phyloP scores from a whole-genome alignment of 2,113 vertebrate species.

The Telmatochromis bifrenatus region DNA sequence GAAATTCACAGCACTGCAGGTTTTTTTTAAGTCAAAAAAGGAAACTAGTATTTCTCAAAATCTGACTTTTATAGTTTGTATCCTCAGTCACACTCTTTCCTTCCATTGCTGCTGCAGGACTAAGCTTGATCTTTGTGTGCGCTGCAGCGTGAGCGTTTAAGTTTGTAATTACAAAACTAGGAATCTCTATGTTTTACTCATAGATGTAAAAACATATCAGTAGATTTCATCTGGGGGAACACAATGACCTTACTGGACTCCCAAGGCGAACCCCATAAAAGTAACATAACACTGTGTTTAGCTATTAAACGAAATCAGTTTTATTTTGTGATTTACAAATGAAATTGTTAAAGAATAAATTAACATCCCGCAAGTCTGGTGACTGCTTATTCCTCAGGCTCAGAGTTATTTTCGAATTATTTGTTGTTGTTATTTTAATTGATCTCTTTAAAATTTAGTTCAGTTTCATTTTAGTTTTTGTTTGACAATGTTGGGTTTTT shows the following conservation, averaged over 20 bases:
- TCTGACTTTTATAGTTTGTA: not conserved
- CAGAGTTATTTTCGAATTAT: not conserved
- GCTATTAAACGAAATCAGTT: not conserved
- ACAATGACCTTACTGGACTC: not conserved
- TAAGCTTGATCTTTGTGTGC: not conserved
- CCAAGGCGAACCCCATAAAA: not conserved
- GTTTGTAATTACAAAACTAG: not conserved
- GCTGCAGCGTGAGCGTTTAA: not conserved
- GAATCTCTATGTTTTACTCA: not conserved
- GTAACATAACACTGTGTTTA: not conserved
- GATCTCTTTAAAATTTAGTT: not conserved
- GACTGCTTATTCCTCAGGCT: not conserved
- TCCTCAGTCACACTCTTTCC: not conserved
- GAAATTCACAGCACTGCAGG: not conserved
- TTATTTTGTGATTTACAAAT: not conserved
- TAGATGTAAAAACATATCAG: not conserved
- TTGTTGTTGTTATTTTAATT: not conserved
- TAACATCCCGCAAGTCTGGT: not conserved
- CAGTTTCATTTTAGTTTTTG: not conserved
- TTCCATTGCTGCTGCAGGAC: not conserved
- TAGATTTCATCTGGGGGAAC: not conserved
- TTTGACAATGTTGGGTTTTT: not conserved
- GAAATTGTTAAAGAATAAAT: not conserved
- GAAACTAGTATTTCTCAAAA: not conserved
- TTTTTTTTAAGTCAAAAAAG: not conserved